phyloP scores from a whole-genome alignment of 2,888 invertebrate genomes.

The Drosophila prostipennis region DNA sequence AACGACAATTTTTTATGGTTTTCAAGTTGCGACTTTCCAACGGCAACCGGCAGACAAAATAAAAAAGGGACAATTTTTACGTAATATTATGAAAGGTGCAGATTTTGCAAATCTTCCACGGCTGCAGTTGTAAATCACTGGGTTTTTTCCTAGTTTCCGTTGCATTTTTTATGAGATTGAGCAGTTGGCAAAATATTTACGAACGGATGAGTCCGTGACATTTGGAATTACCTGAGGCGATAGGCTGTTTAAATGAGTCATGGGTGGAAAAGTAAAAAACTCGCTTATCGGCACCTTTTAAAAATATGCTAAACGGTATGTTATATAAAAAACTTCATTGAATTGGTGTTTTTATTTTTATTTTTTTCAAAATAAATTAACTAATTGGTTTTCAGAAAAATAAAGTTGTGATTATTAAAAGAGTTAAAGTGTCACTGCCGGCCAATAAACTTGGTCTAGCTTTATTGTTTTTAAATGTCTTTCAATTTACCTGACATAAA shows the following conservation, averaged over 20 bases:
- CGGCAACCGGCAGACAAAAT: conserved; percentile 39
- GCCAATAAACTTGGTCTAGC: no score
- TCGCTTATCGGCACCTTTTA: no score
- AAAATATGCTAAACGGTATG: no score
- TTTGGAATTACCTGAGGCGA: conserved; percentile 15
- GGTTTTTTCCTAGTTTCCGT: conserved; percentile 5
- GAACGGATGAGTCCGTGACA: conserved; percentile 17
- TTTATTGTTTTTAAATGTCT: neutral
- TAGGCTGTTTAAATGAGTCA: conserved; percentile 17
- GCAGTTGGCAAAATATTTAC: conserved; percentile 47
- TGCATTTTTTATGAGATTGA: conserved; percentile 25
- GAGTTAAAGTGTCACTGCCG: no score
- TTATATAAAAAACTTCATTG: no score
- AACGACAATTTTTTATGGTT: conserved; percentile 75
- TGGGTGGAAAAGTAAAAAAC: neutral
- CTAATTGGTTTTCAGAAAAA: no score
- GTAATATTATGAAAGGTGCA: conserved; percentile 81
- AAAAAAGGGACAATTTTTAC: conserved; percentile 59
- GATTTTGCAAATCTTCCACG: conserved; percentile 47
- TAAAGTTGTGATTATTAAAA: no score
- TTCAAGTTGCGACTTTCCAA: conserved; percentile 58
- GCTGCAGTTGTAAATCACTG: conserved; percentile 66
- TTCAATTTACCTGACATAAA: neutral
- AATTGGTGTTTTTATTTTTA: no score
- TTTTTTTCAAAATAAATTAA: no score